Conservation (phyloP, 1,140 invertebrate genomes). For the Akabosia matsudoensis region DNA sequence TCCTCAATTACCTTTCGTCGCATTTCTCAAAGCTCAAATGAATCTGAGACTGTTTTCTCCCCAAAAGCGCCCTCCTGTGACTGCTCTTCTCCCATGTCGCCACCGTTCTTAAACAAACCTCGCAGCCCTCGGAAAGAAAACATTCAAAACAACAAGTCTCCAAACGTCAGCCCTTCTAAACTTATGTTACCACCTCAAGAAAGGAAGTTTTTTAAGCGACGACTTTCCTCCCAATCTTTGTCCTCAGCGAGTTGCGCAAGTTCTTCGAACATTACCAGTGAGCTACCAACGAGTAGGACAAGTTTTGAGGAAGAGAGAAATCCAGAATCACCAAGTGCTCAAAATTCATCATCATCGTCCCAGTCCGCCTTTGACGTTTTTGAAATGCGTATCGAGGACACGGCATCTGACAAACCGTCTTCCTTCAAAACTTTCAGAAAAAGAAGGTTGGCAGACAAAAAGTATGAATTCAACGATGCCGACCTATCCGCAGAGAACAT, state of each 20-base stretch:
- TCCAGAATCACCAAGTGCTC: neutral
- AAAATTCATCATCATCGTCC: neutral
- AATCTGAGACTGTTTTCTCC: slow-evolving; percentile 26
- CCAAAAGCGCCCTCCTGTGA: neutral
- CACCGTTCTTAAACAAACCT: neutral
- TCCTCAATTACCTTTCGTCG: slow-evolving; percentile 14
- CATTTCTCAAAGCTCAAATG: slow-evolving; percentile 34
- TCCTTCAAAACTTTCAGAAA: slow-evolving; percentile 67
- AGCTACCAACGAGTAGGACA: neutral
- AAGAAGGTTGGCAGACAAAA: slow-evolving; percentile 79
- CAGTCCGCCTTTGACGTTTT: neutral
- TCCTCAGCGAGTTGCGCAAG: neutral
- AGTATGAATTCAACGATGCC: slow-evolving; percentile 84
- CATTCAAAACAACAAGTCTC: slow-evolving; percentile 8
- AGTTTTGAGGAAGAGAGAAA: neutral
- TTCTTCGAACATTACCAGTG: neutral
- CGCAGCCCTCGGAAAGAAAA: neutral
- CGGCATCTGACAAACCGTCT: neutral
- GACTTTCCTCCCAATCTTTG: slow-evolving; percentile 5
- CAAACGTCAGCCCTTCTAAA: slow-evolving; percentile 16
- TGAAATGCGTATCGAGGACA: slow-evolving; percentile 27
- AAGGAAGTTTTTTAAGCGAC: slow-evolving; percentile 45
- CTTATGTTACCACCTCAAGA: slow-evolving; percentile 38
- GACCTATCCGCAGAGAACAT: slow-evolving; percentile 72
- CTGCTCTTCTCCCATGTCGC: neutral